Conservation (phyloP, 1,140 invertebrate genomes). For the Vanessa atalanta region DNA sequence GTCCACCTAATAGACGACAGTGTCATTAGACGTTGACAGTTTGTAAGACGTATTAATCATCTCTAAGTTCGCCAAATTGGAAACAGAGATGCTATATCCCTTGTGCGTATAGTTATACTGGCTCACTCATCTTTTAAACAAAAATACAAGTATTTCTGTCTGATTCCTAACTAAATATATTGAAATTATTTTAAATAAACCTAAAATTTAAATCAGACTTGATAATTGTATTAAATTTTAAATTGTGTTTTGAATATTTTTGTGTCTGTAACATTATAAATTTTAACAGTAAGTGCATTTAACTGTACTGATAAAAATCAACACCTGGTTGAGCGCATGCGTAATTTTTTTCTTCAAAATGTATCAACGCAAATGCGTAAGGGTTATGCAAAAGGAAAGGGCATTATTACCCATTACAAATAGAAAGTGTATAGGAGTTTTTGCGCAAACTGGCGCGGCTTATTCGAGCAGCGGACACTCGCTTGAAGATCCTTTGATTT, state of each 20-base stretch:
- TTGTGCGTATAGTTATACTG: too few species aligned
- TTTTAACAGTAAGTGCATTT: not conserved
- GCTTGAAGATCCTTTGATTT: slow-evolving; percentile 37
- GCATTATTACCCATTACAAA: slow-evolving; percentile 38
- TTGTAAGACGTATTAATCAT: too few species aligned
- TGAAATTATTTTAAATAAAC: too few species aligned
- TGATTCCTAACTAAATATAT: too few species aligned
- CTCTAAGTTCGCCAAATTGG: too few species aligned
- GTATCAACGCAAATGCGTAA: slow-evolving; percentile 42
- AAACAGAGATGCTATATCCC: too few species aligned
- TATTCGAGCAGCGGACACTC: slow-evolving; percentile 44
- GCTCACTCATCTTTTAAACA: too few species aligned
- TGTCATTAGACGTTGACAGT: too few species aligned
- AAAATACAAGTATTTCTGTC: too few species aligned
- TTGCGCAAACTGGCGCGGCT: slow-evolving; percentile 52
- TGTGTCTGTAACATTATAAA: not conserved
- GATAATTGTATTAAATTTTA: too few species aligned
- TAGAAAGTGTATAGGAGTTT: slow-evolving; percentile 49
- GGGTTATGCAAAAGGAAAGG: slow-evolving; percentile 57
- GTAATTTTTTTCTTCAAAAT: slow-evolving; percentile 28
- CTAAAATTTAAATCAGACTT: too few species aligned
- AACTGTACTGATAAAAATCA: not conserved
- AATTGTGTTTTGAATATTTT: not conserved
- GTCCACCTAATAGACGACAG: too few species aligned
- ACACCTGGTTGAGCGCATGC: slow-evolving; percentile 41